Evolutionary conservation across 2,797 vertebrate species (phyloP).

Genomic region (Chelidonichthys spinosus): DNA sequence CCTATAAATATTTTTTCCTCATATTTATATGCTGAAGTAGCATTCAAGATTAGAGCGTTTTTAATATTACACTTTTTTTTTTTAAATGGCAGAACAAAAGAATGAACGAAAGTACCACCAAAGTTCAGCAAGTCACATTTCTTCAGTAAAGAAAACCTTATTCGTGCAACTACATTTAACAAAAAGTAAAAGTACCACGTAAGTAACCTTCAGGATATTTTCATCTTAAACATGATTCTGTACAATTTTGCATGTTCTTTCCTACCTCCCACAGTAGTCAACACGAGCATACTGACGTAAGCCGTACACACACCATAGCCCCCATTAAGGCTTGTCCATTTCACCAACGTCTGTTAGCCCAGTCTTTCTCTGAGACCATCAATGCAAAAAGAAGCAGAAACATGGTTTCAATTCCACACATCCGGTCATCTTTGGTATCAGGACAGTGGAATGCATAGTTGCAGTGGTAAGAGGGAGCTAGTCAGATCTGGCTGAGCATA

Average conservation of each 20-base stretch:
- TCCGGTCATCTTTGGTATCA: constrained; percentile 93
- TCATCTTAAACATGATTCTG: constrained; percentile 85
- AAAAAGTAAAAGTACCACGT: constrained; percentile 84
- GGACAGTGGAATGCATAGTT: constrained; percentile 94
- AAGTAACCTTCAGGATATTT: constrained; percentile 87
- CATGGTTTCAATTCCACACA: constrained; percentile 81
- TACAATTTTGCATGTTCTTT: constrained; percentile 84
- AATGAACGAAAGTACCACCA: constrained; percentile 84
- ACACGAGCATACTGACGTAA: constrained; percentile 72
- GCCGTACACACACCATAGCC: constrained; percentile 53
- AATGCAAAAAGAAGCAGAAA: constrained; percentile 77
- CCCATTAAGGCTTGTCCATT: constrained; percentile 44
- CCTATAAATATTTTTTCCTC: constrained; percentile 88
- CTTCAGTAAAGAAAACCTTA: constrained; percentile 84
- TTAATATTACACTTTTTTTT: constrained; percentile 81
- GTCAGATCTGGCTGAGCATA: constrained; percentile 72
- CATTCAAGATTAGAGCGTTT: constrained; percentile 83
- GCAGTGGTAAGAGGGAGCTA: constrained; percentile 80
- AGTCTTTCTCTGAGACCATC: constrained; percentile 68
- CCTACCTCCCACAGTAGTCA: constrained; percentile 84
- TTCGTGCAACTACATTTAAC: constrained; percentile 89
- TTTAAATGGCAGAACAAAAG: constrained; percentile 74
- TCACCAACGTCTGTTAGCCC: constrained; percentile 62
- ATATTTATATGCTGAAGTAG: constrained; percentile 88
- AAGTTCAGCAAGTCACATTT: constrained; percentile 86